These are phyloP conservation scores for Hymenochirus boettgeri DNA, from an alignment of 2,113 vertebrate species.

Conservation along the genomic window DNA sequence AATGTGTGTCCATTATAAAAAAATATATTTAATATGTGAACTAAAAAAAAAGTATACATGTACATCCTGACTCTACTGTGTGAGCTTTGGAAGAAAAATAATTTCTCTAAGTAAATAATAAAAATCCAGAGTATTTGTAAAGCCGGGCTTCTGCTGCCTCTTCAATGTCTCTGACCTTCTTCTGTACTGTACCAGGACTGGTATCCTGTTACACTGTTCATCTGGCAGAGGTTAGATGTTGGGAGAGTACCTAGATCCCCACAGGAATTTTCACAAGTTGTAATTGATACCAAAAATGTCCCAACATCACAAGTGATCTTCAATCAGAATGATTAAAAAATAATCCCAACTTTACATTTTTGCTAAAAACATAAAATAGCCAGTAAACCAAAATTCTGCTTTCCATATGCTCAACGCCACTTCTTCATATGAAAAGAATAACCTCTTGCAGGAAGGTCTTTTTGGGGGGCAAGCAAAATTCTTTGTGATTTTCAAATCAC, in stretches of 20 bases:
- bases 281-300: background rate
- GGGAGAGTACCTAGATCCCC: background rate
- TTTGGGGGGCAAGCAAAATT: too few species aligned
- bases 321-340: background rate
- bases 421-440: background rate
- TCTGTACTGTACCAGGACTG: conserved; percentile 4
- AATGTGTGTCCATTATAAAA: conserved; percentile 41
- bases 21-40: conserved; percentile 41
- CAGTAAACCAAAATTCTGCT: conserved; percentile 6
- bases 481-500: background rate
- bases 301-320: background rate
- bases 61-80: conserved; percentile 32
- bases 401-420: conserved; percentile 6
- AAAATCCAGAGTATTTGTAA: background rate
- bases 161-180: conserved; percentile 7
- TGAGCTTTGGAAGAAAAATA: conserved; percentile 16
- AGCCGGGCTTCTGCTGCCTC: background rate
- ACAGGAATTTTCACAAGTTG: background rate
- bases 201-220: conserved; percentile 7
- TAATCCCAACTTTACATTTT: background rate
- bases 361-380: background rate
- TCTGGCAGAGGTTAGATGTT: background rate
- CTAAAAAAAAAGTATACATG: conserved; percentile 34
- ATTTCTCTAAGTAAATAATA: background rate
- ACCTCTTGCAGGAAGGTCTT: background rate